Evolutionary conservation across 2,113 vertebrate genomes (phyloP).

Genomic region (Coptodon bakossiorum): DNA sequence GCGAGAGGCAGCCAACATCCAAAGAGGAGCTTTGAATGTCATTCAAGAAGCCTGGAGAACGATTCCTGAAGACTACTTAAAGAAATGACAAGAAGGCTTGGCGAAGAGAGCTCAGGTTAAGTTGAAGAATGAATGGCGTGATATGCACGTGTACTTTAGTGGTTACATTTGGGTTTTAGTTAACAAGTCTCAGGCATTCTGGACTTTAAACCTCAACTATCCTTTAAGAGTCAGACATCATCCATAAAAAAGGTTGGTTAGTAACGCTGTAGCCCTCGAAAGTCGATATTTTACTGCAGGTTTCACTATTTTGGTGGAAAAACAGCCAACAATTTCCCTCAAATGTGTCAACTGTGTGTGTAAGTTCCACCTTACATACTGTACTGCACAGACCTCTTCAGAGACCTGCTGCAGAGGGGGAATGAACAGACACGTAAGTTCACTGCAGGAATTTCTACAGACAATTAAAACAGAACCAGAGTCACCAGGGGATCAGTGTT

Average conservation of each 20-base stretch:
- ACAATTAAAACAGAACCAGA: slow-evolving; percentile 2
- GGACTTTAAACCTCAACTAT: background rate
- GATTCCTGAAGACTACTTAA: background rate
- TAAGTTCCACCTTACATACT: fast-evolving
- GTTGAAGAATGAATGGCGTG: background rate
- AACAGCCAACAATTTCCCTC: background rate
- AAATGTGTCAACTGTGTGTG: background rate
- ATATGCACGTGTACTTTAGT: background rate
- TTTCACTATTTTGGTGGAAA: background rate
- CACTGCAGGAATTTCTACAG: background rate
- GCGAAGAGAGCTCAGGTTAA: background rate
- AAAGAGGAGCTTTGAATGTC: background rate
- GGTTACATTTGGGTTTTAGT: background rate
- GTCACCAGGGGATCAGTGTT: background rate
- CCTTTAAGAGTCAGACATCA: background rate
- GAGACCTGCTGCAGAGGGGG: background rate
- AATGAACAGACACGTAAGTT: background rate
- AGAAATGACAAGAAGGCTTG: background rate
- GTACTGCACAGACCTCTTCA: background rate
- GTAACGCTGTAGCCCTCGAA: background rate
- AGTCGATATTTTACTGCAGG: background rate
- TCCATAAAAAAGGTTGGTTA: background rate
- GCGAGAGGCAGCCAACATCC: background rate
- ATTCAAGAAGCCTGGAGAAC: background rate
- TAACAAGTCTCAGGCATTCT: background rate